Base-by-base conservation (phyloP, 2,797 vertebrate genomes). In the Acridotheres tristis region DNA sequence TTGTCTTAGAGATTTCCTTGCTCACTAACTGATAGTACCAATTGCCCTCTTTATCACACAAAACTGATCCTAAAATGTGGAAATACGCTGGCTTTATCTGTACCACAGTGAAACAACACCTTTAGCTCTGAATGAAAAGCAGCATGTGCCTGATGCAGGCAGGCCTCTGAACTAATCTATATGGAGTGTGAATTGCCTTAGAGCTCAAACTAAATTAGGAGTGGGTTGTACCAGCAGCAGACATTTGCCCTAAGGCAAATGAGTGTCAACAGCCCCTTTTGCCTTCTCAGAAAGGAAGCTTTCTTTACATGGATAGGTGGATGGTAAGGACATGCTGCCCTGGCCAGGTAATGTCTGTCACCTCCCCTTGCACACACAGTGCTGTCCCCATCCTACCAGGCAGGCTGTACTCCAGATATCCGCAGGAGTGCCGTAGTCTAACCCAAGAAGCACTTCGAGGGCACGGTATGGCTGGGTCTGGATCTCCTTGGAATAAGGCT, bases 321-420 rank as follows among this genome's bases (percentile, higher is more conserved):
- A 38, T 55, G 48, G 68, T 1, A 10, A 50, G 67, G 74, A 40
- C 5, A 4, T 3, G 7, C 48, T 51, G 51, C 30, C 65, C 50
- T 20, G 22, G n/a, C 45, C 58, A 22, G 11, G 42, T 27, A 11
- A n/a, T 13, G 30, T 55, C n/a, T 20, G 61, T 79, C 45, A 19
- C 32, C 11, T 86, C 25, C 38, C 66, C 23, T 7, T 7, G 13
- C 38, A 16, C 0, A 1, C 42, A 8, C 21, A 21, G 47, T 0
- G 0, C 8, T 42, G 30, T 76, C 53, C 74, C 50, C 68, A 15
- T 63, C 65, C 95, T 97, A 99, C 99, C 98, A 99, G 97, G 93
- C 99, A 99, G 42, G 98, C 99, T 0, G 97, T 97, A 58, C 99
- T 99, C 99, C 99, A 99, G 96, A 99, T 98, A 94, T 99, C 99